Evolutionary conservation across 2,888 invertebrate genomes (phyloP).

Genomic region (Drosophila imparisetae): DNA sequence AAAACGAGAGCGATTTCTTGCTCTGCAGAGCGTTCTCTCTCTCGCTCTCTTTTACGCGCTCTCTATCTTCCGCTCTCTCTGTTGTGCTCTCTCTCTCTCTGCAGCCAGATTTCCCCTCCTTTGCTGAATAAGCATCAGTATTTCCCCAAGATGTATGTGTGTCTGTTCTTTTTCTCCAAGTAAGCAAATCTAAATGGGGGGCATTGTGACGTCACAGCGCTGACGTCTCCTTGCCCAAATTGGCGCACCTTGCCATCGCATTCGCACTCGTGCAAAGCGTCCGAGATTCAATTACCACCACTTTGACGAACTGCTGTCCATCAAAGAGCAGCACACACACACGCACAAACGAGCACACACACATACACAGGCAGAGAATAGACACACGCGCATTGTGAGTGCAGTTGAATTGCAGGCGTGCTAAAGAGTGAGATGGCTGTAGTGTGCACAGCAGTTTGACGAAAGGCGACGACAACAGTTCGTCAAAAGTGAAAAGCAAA

Average conservation of each 20-base stretch:
- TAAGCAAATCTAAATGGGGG: conserved; percentile 36
- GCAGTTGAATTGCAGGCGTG: conserved; percentile 49
- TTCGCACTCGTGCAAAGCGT: conserved; percentile 47
- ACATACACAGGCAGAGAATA: neutral
- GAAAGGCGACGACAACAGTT: conserved; percentile 80
- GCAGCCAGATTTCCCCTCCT: conserved; percentile 67
- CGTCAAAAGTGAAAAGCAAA: conserved; percentile 62
- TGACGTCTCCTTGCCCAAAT: conserved; percentile 34
- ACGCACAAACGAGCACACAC: neutral
- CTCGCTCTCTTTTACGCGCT: neutral
- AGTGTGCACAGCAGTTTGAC: conserved; percentile 60
- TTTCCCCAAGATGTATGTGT: conserved; percentile 52
- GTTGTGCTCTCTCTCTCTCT: conserved; percentile 34
- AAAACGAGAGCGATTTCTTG: conserved; percentile 21
- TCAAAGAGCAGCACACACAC: conserved; percentile 56
- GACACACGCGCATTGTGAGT: conserved; percentile 23
- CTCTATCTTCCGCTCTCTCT: neutral
- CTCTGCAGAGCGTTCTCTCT: conserved; percentile 16
- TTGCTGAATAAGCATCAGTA: conserved; percentile 61
- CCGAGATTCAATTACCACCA: conserved; percentile 79
- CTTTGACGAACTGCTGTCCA: conserved; percentile 84
- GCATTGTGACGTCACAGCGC: conserved; percentile 66
- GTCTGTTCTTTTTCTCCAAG: conserved; percentile 33
- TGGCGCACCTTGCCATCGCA: conserved; percentile 54
- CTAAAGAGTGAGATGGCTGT: conserved; percentile 56